These are phyloP conservation scores for Mormyrus lacerda DNA, from an alignment of 2,113 vertebrate species.

Conservation along the genomic window DNA sequence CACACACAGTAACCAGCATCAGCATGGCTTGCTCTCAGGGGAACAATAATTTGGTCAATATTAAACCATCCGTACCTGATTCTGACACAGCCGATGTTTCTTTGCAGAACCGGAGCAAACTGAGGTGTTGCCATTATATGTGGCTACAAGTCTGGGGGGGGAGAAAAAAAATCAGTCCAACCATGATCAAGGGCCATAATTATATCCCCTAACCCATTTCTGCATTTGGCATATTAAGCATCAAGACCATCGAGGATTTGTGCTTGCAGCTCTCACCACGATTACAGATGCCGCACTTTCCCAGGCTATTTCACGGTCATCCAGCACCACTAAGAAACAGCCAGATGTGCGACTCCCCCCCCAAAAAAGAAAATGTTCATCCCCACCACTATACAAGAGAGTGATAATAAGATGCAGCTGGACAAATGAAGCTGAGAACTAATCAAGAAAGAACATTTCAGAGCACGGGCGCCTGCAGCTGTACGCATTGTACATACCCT, in stretches of 20 bases:
- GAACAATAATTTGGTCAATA: too few species aligned
- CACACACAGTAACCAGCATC: not conserved
- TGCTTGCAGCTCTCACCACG: constrained; percentile 13
- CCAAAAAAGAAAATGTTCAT: constrained; percentile 26
- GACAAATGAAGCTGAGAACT: constrained; percentile 34
- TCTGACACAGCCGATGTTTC: constrained; percentile 71
- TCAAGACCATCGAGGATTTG: not conserved
- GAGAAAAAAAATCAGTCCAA: constrained; percentile 8
- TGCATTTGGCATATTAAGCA: constrained; percentile 6
- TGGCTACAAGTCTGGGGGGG: constrained; percentile 60
- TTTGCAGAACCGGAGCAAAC: constrained; percentile 67
- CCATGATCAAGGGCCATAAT: not conserved
- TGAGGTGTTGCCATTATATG: constrained; percentile 65
- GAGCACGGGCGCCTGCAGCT: constrained; percentile 6
- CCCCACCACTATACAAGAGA: constrained; percentile 26
- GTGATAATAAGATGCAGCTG: constrained; percentile 50
- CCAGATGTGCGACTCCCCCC: constrained; percentile 37
- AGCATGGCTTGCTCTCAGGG: not conserved
- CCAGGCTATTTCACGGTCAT: constrained; percentile 21
- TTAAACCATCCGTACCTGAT: constrained; percentile 59
- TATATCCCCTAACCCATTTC: not conserved
- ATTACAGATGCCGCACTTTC: constrained; percentile 29
- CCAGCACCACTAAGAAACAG: constrained; percentile 8
- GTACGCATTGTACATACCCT: not conserved
- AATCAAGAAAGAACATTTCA: constrained; percentile 36